Conservation (phyloP, 30 jellyfish, hydroid and myxozoan species). For the Clytia hemisphaerica region DNA sequence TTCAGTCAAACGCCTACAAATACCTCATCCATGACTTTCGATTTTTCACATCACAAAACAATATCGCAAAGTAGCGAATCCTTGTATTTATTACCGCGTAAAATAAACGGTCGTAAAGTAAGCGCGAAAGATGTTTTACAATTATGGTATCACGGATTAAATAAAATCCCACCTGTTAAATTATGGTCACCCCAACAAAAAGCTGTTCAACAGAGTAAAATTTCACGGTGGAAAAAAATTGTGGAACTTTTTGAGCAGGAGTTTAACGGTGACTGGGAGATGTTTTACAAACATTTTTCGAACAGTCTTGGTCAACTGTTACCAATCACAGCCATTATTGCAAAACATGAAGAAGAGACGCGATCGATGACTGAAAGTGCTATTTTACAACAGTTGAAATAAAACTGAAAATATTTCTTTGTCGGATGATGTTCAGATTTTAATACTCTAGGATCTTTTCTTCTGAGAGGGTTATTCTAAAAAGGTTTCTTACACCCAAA, state of each 20-base stretch:
- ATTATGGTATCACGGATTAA: slow-evolving; percentile 70
- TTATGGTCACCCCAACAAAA: slow-evolving; percentile 83
- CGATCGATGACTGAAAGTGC: too few relatives aligned
- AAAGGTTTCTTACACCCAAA: too few relatives aligned
- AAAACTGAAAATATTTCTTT: too few relatives aligned
- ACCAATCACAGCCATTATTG: slow-evolving; percentile 83
- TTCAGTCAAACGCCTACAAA: neutral
- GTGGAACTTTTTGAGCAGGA: slow-evolving; percentile 71
- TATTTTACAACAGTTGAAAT: too few relatives aligned
- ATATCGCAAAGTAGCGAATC: slow-evolving; percentile 15
- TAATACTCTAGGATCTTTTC: too few relatives aligned
- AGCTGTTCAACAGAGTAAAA: slow-evolving; percentile 83
- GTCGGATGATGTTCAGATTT: too few relatives aligned
- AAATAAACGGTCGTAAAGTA: slow-evolving; percentile 80
- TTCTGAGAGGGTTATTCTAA: too few relatives aligned
- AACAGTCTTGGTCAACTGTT: slow-evolving; percentile 52
- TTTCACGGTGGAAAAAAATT: slow-evolving; percentile 87
- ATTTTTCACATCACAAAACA: slow-evolving; percentile 25
- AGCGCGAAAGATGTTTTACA: slow-evolving; percentile 79
- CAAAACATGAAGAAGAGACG: slow-evolving; percentile 65
- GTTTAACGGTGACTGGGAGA: slow-evolving; percentile 50
- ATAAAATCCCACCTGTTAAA: slow-evolving; percentile 66
- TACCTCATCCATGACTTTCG: slow-evolving; percentile 16
- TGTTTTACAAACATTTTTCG: slow-evolving; percentile 54
- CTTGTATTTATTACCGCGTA: slow-evolving; percentile 61